Conservation (phyloP, 1,140 invertebrate genomes). For the Drosophila rhopaloa region DNA sequence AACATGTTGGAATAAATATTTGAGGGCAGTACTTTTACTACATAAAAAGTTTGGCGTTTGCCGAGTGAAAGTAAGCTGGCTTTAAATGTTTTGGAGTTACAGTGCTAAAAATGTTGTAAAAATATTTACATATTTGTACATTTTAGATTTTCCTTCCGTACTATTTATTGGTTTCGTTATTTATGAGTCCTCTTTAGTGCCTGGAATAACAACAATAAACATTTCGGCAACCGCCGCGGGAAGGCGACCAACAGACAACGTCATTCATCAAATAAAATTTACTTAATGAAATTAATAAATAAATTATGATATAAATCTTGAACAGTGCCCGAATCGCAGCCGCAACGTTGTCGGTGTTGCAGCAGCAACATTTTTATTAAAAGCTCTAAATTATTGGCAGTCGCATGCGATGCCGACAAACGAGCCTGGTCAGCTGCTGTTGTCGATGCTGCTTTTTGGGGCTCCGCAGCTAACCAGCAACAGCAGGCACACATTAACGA, state of each 20-base stretch:
- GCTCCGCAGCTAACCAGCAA: constrained; percentile 32
- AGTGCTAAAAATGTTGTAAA: neutral
- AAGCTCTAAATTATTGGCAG: constrained; percentile 82
- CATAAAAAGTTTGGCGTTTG: neutral
- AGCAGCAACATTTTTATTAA: constrained; percentile 79
- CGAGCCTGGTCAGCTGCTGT: constrained; percentile 55
- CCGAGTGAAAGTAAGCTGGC: constrained; percentile 4
- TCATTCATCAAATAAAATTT: constrained; percentile 78
- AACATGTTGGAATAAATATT: constrained; percentile 12
- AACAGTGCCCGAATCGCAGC: constrained; percentile 43
- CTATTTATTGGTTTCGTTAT: constrained; percentile 25
- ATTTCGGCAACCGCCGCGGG: constrained; percentile 46
- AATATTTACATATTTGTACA: neutral
- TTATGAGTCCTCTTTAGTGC: constrained; percentile 53
- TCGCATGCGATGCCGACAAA: constrained; percentile 74
- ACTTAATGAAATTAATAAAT: constrained; percentile 83
- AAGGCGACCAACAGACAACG: constrained; percentile 60
- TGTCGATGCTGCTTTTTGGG: constrained; percentile 7
- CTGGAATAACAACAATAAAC: constrained; percentile 65
- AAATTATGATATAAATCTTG: constrained; percentile 83
- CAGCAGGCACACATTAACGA: constrained; percentile 66
- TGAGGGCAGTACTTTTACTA: constrained; percentile 4
- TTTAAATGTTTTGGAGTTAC: neutral
- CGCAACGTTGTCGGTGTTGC: constrained; percentile 31
- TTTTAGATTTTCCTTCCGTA: constrained; percentile 27